These are phyloP conservation scores for Epirrhoe tristata DNA, from an alignment of 2,888 invertebrate species.

Conservation along the genomic window DNA sequence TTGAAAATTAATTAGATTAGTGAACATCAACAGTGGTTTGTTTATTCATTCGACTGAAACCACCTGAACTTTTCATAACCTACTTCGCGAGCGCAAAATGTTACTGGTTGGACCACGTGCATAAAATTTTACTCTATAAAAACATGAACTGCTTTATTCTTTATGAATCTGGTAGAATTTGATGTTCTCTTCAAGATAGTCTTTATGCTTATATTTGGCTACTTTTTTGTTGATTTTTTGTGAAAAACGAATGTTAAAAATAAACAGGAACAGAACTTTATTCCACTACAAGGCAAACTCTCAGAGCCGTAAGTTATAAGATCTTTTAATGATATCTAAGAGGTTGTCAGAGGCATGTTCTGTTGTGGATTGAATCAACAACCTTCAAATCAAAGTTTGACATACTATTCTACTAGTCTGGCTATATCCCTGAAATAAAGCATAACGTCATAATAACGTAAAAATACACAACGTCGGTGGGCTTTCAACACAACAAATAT, in stretches of 20 bases:
- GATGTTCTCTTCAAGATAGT: too few relatives aligned
- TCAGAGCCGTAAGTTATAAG: too few relatives aligned
- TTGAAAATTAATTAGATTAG: background rate
- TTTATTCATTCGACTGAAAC: background rate
- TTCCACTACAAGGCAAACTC: too few relatives aligned
- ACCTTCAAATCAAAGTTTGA: background rate
- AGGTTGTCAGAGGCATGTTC: too few relatives aligned
- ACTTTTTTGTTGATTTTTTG: too few relatives aligned
- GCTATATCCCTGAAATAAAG: constrained; percentile 38
- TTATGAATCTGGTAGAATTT: too few relatives aligned
- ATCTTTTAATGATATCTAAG: too few relatives aligned
- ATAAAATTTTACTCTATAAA: background rate
- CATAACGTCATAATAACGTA: constrained; percentile 53
- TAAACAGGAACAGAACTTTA: too few relatives aligned
- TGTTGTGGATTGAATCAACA: too few relatives aligned
- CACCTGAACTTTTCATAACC: background rate
- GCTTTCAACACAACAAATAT: constrained; percentile 69
- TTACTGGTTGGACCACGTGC: background rate
- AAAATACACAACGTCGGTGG: constrained; percentile 59
- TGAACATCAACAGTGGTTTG: background rate
- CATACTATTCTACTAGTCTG: constrained; percentile 6
- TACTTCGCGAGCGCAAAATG: background rate
- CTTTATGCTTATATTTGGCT: too few relatives aligned
- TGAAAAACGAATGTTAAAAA: too few relatives aligned
- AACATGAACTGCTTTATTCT: background rate